Evolutionary conservation across 1,140 invertebrate genomes (phyloP).

Genomic region (Bacillus rossius): DNA sequence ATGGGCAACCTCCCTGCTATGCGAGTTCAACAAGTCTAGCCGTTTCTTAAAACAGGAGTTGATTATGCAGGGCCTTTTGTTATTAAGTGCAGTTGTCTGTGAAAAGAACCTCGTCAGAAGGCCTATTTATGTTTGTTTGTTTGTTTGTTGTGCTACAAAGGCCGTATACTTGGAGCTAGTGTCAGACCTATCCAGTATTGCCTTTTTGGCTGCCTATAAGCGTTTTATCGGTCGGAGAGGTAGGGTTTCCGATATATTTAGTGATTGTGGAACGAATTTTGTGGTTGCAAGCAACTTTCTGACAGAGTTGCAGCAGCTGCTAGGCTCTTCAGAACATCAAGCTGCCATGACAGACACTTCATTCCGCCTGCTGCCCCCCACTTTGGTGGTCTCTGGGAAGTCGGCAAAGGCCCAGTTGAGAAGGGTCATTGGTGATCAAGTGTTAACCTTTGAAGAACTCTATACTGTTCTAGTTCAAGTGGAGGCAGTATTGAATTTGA

Average conservation of each 20-base stretch:
- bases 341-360: conserved; percentile 19
- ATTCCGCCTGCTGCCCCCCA: conserved; percentile 34
- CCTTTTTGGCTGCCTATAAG: conserved; percentile 21
- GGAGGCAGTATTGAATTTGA: conserved; percentile 27
- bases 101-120: conserved; percentile 19
- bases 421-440: conserved; percentile 17
- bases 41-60: conserved; percentile 28
- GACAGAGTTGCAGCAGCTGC: conserved; percentile 1
- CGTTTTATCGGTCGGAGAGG: conserved; percentile 26
- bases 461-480: conserved; percentile 21
- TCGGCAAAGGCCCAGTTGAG: conserved; percentile 30
- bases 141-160: conserved; percentile 9
- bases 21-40: too few relatives aligned
- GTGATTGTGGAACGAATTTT: conserved; percentile 32
- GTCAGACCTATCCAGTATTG: conserved; percentile 16
- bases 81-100: conserved; percentile 26
- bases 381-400: conserved; percentile 37
- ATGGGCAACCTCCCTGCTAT: too few relatives aligned
- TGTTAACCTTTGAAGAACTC: conserved; percentile 24
- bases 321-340: not conserved
- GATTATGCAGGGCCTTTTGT: conserved; percentile 36
- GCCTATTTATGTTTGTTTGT: conserved; percentile 19
- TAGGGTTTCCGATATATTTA: conserved; percentile 17
- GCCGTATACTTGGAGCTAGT: conserved; percentile 28
- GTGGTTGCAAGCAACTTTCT: not conserved